Conservation (phyloP, 2,888 invertebrate species). For the Hypercompe scribonia region DNA sequence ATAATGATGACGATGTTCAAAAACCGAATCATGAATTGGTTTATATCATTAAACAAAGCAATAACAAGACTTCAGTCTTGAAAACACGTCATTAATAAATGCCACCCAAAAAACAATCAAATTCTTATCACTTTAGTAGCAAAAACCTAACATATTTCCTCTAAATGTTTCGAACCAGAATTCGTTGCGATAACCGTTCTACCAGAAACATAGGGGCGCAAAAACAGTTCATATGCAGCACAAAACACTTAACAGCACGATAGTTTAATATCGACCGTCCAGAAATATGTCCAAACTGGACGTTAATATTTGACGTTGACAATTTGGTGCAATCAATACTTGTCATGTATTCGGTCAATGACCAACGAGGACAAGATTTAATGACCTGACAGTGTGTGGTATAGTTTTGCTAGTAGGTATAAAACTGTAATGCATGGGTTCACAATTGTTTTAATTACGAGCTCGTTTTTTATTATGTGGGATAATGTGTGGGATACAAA, state of each 20-base stretch:
- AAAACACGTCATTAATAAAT: not conserved
- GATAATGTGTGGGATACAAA: too few species aligned
- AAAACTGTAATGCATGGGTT: not conserved
- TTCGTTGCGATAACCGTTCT: not conserved
- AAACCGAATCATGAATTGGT: too few species aligned
- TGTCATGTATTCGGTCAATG: slow-evolving; percentile 8
- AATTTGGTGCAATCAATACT: slow-evolving; percentile 54
- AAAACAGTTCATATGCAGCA: slow-evolving; percentile 12
- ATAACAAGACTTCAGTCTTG: not conserved
- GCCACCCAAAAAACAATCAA: not conserved
- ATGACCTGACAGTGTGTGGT: not conserved
- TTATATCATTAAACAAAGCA: not conserved
- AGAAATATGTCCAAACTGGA: slow-evolving; percentile 58
- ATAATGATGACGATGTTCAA: too few species aligned
- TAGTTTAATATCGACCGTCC: slow-evolving; percentile 50
- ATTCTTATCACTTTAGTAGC: not conserved
- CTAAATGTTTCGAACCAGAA: not conserved
- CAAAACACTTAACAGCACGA: slow-evolving; percentile 38
- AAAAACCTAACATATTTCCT: not conserved
- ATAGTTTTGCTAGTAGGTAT: not conserved
- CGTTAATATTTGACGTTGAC: slow-evolving; percentile 60
- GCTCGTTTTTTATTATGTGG: too few species aligned
- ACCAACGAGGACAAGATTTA: slow-evolving; percentile 6
- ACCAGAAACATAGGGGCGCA: slow-evolving; percentile 11
- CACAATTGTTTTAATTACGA: too few species aligned